Evolutionary conservation across 2,113 vertebrate genomes (phyloP).

Genomic region (Boleophthalmus pectinirostris): DNA sequence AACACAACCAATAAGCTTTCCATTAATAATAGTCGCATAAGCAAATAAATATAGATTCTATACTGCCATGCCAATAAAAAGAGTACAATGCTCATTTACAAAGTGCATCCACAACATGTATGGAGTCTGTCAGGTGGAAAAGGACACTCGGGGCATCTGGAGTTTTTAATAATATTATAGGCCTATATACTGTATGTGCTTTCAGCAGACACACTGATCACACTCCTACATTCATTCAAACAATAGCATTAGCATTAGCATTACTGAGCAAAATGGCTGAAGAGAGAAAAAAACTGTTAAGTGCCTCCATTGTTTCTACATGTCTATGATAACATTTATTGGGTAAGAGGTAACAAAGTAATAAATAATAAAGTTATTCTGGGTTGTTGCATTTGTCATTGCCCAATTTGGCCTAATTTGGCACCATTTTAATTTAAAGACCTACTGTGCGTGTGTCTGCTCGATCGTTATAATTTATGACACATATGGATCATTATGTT

Average conservation of each 20-base stretch:
- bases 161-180: background rate
- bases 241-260: background rate
- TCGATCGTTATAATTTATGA: too few relatives aligned
- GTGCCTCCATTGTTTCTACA: background rate
- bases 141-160: background rate
- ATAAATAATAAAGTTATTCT: too few relatives aligned
- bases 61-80: conserved; percentile 21
- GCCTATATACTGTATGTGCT: background rate
- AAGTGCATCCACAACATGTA: conserved; percentile 22
- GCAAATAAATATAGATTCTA: conserved; percentile 14
- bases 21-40: conserved; percentile 3
- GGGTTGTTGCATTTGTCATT: too few relatives aligned
- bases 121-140: conserved; percentile 13
- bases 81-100: conserved; percentile 12
- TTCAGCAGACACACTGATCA: background rate
- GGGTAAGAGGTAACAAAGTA: too few relatives aligned
- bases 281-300: background rate
- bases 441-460: too few relatives aligned
- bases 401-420: too few relatives aligned
- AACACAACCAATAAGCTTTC: conserved; percentile 9
- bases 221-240: background rate
- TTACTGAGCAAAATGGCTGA: background rate
- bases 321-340: background rate
- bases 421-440: too few relatives aligned
- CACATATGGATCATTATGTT: too few relatives aligned